Conservation (phyloP, 2,797 vertebrate genomes). For the Chiroxiphia lanceolata region DNA sequence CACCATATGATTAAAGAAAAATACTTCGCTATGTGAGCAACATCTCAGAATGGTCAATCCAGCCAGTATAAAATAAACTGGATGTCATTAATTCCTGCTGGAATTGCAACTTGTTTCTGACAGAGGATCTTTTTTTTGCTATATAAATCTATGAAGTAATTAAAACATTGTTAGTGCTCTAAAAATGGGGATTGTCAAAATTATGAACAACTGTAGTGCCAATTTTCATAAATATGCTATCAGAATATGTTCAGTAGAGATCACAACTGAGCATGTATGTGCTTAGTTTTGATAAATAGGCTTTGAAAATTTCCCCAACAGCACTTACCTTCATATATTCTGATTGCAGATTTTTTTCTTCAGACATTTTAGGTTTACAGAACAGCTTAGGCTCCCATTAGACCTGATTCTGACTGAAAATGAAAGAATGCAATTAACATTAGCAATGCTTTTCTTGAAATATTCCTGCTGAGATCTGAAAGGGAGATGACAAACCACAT, state of each 20-base stretch:
- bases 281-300: not conserved
- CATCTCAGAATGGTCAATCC: not conserved
- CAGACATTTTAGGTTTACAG: not conserved
- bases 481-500: constrained; percentile 10
- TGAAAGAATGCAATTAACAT: not conserved
- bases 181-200: not conserved
- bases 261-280: not conserved
- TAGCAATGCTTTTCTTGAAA: not conserved
- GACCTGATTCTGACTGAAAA: not conserved
- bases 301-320: not conserved
- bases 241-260: not conserved
- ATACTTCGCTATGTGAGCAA: not conserved
- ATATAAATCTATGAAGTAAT: not conserved
- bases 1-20: not conserved
- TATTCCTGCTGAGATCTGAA: constrained; percentile 4
- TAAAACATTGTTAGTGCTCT: not conserved
- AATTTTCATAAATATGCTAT: not conserved
- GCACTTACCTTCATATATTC: not conserved
- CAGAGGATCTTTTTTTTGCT: not conserved
- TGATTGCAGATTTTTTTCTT: not conserved
- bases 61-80: not conserved
- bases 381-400: not conserved
- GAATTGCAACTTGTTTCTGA: not conserved
- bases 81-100: not conserved
- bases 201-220: not conserved